phyloP scores from a whole-genome alignment of 2,888 invertebrate genomes.

The Parelbella ahira region DNA sequence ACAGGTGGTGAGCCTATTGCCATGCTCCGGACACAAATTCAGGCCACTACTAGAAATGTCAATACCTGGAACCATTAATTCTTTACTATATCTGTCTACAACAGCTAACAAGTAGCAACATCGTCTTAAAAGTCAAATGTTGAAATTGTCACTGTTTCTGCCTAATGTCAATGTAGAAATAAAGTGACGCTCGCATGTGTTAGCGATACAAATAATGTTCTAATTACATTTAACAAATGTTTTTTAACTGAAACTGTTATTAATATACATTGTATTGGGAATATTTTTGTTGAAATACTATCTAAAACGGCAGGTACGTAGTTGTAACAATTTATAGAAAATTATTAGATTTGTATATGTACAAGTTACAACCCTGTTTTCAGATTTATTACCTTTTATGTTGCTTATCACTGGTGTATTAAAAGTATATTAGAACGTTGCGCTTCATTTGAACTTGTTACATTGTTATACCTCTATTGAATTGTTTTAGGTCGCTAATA shows the following conservation, averaged over 20 bases:
- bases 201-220: constrained; percentile 17
- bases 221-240: constrained; percentile 8
- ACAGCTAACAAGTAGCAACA: not conserved
- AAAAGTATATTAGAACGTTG: not conserved
- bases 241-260: constrained; percentile 8
- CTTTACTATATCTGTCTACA: too few relatives aligned
- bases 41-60: too few relatives aligned
- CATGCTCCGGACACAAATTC: too few relatives aligned
- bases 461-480: not conserved
- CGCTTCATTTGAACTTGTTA: not conserved
- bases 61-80: too few relatives aligned
- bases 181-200: constrained; percentile 13
- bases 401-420: not conserved
- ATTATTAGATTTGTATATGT: not conserved
- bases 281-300: not conserved
- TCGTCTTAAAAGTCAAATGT: not conserved
- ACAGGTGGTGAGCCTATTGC: too few relatives aligned
- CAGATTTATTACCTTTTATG: not conserved
- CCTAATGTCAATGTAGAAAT: constrained; percentile 6
- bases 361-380: constrained; percentile 14
- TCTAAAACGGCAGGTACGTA: not conserved
- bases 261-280: not conserved
- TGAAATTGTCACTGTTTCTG: too few relatives aligned
- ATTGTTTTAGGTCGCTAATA: constrained; percentile 6
- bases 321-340: not conserved